Percentiles rank a stretch among this genome's conserved stretches.
phyloP scores from a whole-genome alignment of 2,113 vertebrate genomes.

The Salvator merianae region DNA sequence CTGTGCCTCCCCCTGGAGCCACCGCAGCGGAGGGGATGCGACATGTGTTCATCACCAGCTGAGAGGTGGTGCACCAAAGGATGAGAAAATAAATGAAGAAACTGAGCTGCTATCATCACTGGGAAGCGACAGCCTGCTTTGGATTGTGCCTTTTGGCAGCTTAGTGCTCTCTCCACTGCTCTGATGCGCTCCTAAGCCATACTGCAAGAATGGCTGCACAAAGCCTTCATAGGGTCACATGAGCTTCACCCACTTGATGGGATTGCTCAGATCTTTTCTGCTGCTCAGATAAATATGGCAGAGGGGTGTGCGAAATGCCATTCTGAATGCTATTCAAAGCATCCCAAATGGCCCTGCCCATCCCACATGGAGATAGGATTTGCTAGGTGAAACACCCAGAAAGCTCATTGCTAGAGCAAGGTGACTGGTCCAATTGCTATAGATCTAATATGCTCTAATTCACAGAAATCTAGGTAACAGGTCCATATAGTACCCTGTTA shows the following conservation, averaged over 20 bases:
- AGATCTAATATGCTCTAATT: too few species aligned
- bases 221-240: too few species aligned
- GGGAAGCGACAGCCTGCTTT: neutral
- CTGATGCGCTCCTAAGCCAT: neutral
- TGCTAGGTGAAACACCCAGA: too few species aligned
- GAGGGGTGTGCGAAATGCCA: too few species aligned
- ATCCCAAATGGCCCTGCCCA: too few species aligned
- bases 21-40: neutral
- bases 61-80: neutral
- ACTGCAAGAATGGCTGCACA: neutral
- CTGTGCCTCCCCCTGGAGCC: neutral
- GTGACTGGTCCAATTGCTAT: too few species aligned
- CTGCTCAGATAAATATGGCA: neutral
- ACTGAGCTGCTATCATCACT: neutral
- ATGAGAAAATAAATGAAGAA: neutral
- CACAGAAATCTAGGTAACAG: too few species aligned
- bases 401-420: too few species aligned
- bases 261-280: neutral
- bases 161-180: too few species aligned
- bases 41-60: neutral
- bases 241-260: too few species aligned
- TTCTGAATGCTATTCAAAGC: too few species aligned
- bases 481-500: neutral
- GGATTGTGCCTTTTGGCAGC: neutral
- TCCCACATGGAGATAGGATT: too few species aligned